A percentile compares a stretch with the other conserved stretches of the same genome.
Evolutionary conservation across 2,888 invertebrate genomes (phyloP).

Genomic region (Rhagium mordax): DNA sequence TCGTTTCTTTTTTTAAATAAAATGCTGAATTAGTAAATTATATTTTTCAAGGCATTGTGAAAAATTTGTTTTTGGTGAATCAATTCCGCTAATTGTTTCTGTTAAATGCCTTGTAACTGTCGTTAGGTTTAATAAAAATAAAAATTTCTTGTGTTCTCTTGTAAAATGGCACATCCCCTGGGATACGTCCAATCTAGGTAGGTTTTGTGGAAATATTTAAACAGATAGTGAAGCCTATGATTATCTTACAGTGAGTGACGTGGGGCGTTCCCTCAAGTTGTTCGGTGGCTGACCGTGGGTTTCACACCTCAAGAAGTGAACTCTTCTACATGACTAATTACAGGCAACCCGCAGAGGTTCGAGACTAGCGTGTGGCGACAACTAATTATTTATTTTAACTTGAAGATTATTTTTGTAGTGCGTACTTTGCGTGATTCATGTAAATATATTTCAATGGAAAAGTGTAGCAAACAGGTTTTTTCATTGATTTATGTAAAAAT

Average conservation of each 20-base stretch:
- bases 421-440: too few relatives aligned
- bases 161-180: not conserved
- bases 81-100: too few relatives aligned
- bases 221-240: not conserved
- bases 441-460: not conserved
- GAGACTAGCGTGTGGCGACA: conserved; percentile 19
- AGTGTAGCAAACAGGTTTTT: not conserved
- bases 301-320: not conserved
- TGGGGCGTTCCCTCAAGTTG: not conserved
- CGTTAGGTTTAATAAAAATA: too few relatives aligned
- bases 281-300: not conserved
- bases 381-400: conserved; percentile 3
- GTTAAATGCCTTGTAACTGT: too few relatives aligned
- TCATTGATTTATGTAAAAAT: too few relatives aligned
- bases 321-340: conserved; percentile 1
- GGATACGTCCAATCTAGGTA: not conserved
- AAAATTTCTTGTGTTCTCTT: too few relatives aligned
- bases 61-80: too few relatives aligned
- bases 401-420: not conserved
- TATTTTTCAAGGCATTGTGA: too few relatives aligned
- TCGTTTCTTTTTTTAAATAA: too few relatives aligned
- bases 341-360: not conserved
- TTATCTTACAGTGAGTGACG: not conserved
- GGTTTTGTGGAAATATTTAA: not conserved
- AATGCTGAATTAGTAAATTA: too few relatives aligned